phyloP scores from a whole-genome alignment of 2,888 invertebrate genomes.

The Drosophila antonietae region DNA sequence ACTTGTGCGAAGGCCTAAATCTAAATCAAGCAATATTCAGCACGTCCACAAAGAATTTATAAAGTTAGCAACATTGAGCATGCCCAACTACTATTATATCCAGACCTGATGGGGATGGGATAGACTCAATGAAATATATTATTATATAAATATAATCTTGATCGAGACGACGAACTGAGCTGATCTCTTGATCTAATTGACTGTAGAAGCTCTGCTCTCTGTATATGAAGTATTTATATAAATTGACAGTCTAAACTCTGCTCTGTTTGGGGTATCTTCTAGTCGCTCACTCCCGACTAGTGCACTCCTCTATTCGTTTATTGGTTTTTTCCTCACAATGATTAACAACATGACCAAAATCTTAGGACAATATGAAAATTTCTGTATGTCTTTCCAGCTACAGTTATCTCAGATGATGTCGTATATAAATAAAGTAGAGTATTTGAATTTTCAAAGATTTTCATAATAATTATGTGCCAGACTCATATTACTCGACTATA shows the following conservation, averaged over 20 bases:
- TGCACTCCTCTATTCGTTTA: background rate
- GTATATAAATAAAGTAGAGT: background rate
- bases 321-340: background rate
- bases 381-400: too few relatives aligned
- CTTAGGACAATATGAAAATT: background rate
- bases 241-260: background rate
- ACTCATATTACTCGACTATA: background rate
- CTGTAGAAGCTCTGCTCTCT: too few relatives aligned
- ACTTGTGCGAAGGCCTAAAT: background rate
- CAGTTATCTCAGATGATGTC: too few relatives aligned
- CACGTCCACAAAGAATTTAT: background rate
- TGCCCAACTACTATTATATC: background rate
- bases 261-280: background rate
- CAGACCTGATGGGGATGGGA: background rate
- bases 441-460: background rate
- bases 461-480: too few relatives aligned
- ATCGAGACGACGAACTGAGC: too few relatives aligned
- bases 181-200: too few relatives aligned
- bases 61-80: background rate
- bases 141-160: background rate
- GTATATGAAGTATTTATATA: too few relatives aligned
- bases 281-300: background rate
- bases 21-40: background rate
- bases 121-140: too few relatives aligned
- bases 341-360: background rate